A percentile compares a stretch with the other conserved stretches of the same genome.
Evolutionary conservation across 2,113 vertebrate genomes (phyloP).

Genomic region (Sarotherodon lohbergeri): DNA sequence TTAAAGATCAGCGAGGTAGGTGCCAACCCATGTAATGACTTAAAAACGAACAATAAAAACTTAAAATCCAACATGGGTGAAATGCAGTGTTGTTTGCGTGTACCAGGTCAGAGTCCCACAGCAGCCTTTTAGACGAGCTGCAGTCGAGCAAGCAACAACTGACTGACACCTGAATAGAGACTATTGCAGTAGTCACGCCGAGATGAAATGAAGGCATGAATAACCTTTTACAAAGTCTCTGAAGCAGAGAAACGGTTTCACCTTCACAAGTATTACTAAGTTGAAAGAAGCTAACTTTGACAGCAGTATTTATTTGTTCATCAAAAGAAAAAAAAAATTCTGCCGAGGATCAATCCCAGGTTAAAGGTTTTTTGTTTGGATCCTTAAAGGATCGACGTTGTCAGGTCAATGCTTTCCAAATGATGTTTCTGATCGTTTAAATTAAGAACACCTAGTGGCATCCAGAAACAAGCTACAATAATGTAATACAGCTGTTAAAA

Average conservation of each 20-base stretch:
- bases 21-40: background rate
- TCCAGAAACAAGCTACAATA: background rate
- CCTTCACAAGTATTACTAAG: background rate
- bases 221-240: background rate
- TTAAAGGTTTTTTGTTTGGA: background rate
- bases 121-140: background rate
- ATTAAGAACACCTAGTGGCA: background rate
- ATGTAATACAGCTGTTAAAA: background rate
- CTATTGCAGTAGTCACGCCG: background rate
- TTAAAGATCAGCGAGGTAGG: background rate
- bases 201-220: background rate
- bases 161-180: background rate
- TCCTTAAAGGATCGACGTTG: background rate
- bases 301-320: background rate
- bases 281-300: background rate
- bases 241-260: background rate
- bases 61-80: background rate
- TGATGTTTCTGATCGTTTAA: background rate
- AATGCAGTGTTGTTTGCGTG: background rate
- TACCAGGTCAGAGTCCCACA: background rate
- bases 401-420: background rate
- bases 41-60: background rate
- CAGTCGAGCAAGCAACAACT: background rate
- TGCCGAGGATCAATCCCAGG: background rate
- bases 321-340: background rate